Percentiles rank a stretch among this genome's conserved stretches.
phyloP scores from a whole-genome alignment of 2,888 invertebrate genomes.

The Drosophila putrida region DNA sequence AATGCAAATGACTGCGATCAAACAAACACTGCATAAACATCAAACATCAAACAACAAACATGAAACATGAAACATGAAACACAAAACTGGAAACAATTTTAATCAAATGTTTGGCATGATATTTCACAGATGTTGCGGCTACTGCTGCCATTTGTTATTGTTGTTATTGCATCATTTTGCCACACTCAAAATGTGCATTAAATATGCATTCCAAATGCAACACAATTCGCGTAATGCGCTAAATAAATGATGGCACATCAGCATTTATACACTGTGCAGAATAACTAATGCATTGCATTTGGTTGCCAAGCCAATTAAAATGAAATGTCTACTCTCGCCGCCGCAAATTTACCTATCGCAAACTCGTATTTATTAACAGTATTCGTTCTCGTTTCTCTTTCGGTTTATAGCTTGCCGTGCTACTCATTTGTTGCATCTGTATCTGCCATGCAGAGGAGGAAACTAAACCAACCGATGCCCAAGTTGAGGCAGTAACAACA shows the following conservation, averaged over 20 bases:
- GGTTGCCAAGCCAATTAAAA: conserved; percentile 26
- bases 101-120: conserved; percentile 23
- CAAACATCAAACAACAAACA: conserved; percentile 6
- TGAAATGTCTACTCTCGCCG: conserved; percentile 5
- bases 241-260: conserved; percentile 28
- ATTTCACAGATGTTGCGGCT: conserved; percentile 1
- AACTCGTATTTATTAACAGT: conserved; percentile 9
- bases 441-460: conserved; percentile 46
- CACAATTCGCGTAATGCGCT: conserved; percentile 12
- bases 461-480: conserved; percentile 33
- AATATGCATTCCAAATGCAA: conserved; percentile 24
- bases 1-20: conserved; percentile 37
- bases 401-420: conserved; percentile 27
- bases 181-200: conserved; percentile 21
- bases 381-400: background rate
- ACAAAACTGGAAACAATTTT: conserved; percentile 9
- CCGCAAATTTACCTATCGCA: background rate
- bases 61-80: conserved; percentile 4
- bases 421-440: conserved; percentile 39
- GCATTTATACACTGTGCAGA: conserved; percentile 5
- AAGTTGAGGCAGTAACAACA: conserved; percentile 38
- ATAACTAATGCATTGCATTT: conserved; percentile 11
- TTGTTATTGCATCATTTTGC: background rate
- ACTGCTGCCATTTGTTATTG: conserved; percentile 4
- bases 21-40: conserved; percentile 23